phyloP scores from a whole-genome alignment of 2,113 vertebrate species.

The Cinclus cinclus region DNA sequence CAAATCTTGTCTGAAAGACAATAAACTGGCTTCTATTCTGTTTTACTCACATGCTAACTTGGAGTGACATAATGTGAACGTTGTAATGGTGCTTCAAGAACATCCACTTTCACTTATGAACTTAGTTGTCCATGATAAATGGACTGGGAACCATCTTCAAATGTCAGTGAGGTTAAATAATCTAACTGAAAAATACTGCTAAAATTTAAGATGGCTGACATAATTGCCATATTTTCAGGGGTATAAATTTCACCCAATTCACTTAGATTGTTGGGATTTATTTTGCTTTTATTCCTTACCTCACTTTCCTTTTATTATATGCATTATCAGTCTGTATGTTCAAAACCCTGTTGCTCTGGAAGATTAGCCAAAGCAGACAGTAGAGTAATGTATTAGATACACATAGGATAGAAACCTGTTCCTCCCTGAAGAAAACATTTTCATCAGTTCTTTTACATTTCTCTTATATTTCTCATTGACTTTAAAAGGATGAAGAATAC shows the following conservation, averaged over 20 bases:
- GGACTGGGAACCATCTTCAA: background rate
- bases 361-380: background rate
- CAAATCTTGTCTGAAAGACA: background rate
- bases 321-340: background rate
- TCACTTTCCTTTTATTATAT: background rate
- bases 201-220: background rate
- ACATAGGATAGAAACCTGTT: constrained; percentile 16
- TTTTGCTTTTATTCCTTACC: background rate
- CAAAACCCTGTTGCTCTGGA: background rate
- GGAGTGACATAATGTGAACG: background rate
- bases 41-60: background rate
- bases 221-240: background rate
- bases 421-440: background rate
- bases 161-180: background rate
- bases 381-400: background rate
- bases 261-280: background rate
- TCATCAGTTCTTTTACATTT: constrained; percentile 19
- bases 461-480: constrained; percentile 36
- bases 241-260: background rate
- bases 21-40: background rate
- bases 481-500: constrained; percentile 23
- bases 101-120: background rate
- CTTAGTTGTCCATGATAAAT: background rate
- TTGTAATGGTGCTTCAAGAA: background rate
- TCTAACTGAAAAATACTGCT: background rate